These are phyloP conservation scores for Phalangium opilio DNA, from an alignment of 2,888 invertebrate species.

Conservation along the genomic window DNA sequence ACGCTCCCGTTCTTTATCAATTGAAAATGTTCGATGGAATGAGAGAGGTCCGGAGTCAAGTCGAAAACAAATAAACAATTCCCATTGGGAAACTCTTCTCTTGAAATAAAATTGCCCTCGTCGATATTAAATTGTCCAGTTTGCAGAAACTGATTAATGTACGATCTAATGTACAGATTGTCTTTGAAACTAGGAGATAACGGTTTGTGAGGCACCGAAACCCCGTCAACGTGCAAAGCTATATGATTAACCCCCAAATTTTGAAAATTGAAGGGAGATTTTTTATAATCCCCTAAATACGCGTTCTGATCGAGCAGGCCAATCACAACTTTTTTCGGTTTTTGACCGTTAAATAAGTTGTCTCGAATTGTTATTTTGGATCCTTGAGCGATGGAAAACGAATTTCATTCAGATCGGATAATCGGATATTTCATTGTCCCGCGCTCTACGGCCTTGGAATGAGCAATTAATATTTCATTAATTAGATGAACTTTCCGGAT, in stretches of 20 bases:
- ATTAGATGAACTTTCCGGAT: slow-evolving; percentile 18
- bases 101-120: no score
- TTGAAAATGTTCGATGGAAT: no score
- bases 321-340: slow-evolving; percentile 25
- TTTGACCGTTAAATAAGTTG: slow-evolving; percentile 24
- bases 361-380: slow-evolving; percentile 24
- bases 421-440: slow-evolving; percentile 20
- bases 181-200: no score
- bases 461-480: slow-evolving; percentile 22
- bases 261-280: slow-evolving; percentile 22
- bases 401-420: slow-evolving; percentile 17
- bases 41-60: no score
- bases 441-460: slow-evolving; percentile 19
- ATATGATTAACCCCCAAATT: slow-evolving; percentile 19
- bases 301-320: slow-evolving; percentile 21
- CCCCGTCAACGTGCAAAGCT: slow-evolving; percentile 18
- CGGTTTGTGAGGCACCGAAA: slow-evolving; percentile 19
- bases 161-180: no score
- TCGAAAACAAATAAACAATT: no score
- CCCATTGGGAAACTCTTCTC: no score
- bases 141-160: no score
- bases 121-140: no score
- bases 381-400: slow-evolving; percentile 20
- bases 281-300: slow-evolving; percentile 17
- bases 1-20: no score